Evolutionary conservation across 2,113 vertebrate species (phyloP), one percentile per base, ranked within the genome.

Genomic region (Tachysurus vachellii): DNA sequence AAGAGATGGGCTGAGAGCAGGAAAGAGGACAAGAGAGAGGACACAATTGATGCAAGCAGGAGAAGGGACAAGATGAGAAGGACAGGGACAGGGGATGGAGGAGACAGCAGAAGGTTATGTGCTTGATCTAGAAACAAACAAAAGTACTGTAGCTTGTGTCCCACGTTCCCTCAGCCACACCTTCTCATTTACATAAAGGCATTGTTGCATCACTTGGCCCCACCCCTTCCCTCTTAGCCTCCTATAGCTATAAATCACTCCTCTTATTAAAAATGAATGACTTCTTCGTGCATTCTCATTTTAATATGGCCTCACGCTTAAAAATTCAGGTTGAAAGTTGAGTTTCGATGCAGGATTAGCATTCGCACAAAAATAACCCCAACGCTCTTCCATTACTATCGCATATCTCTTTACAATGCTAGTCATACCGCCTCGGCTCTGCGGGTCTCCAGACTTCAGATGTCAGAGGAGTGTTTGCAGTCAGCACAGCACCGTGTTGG

Each of bases 401-500:
- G 16, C 59, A 11, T 47, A 16, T 64, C 23, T 17, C 28, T 80
- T 59, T 76, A 66, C 16, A 23, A 82, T 82, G 59, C 80, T 50
- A 13, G 59, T 50, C 59, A 66, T 28, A 50, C 42, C 8, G 57
- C 59, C 59, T 66, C 57, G 1, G 12, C 42, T 66, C 23, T 16
- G 42, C 16, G 57, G 44, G 80, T 82, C 61, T 82, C 59, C 61
- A 50, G 23, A 64, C 61, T 64, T 64, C 59, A 82, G 80, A 82
- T 64, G 80, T 62, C 80, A 62, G 59, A 64, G 42, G 31, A 47
- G 21, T 82, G 57, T 82, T 82, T 66, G 80, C 80, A 82, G 80
- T 82, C 80, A 64, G 61, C 26, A 42, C 79, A 80, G 80, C 80
- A 66, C 59, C 47, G 59, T 13, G 56, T n/a, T 47, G 42, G 61